Evolutionary conservation across 1,140 invertebrate species (phyloP), one percentile per base, ranked within the genome.

Genomic region (Sogatella furcifera): DNA sequence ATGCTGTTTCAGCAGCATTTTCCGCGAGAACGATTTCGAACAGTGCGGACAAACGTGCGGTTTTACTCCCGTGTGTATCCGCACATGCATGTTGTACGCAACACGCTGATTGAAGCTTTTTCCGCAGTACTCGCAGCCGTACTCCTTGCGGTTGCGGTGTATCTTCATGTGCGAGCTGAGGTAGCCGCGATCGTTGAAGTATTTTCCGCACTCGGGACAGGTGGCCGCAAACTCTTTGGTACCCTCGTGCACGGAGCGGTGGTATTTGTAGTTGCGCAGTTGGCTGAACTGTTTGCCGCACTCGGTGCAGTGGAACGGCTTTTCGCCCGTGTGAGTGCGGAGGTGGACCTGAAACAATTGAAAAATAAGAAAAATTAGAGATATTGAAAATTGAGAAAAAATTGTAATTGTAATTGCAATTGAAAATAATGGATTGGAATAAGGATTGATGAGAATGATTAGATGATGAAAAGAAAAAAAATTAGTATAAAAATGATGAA

Each of bases 41-140:
- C 92, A 95, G 17, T 88, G 80, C 2, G 81, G 80, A 68, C 92
- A 95, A 57, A 85, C 82, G 74, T 94, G 92, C 0, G 92, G 92
- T 67, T 91, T 89, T 11, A 91, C 83, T 31, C 89, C 82, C 0
- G 84, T 89, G 65, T 90, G 87, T 55, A 89, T 89, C 41, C 86
- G 73, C 0, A 88, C 79, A 70, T 90, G 88, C 87, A 89, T 89
- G 14, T 72, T 71, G 86, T 85, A 68, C 84, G 78, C 63, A 84
- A 89, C 87, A 19, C 87, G 77, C 69, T 90, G 88, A 71, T 90
- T 89, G 65, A 84, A 84, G 22, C 78, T 78, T 76, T 80, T 81
- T 2, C 73, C 79, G 70, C 80, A 78, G 31, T 79, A 70, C 43
- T 80, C 74, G 62, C 81, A 84, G 0, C 76, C 71, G 59, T 80